A percentile compares a stretch with the other conserved stretches of the same genome.
phyloP scores from a whole-genome alignment of 1,140 invertebrate species.

The Amphibalanus amphitrite region DNA sequence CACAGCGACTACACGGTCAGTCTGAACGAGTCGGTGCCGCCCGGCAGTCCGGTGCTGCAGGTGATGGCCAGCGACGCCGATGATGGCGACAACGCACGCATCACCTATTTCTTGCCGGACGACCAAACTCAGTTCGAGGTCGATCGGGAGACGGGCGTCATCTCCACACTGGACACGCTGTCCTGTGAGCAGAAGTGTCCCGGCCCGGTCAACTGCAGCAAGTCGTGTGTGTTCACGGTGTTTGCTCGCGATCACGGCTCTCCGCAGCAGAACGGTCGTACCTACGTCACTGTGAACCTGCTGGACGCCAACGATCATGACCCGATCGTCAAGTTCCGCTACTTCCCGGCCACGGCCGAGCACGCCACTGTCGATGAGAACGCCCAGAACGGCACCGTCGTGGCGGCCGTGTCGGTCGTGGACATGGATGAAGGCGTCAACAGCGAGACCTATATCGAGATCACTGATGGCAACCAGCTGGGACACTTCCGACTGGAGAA shows the following conservation, averaged over 20 bases:
- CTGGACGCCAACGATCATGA: constrained; percentile 89
- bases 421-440: constrained; percentile 81
- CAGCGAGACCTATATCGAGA: constrained; percentile 65
- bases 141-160: constrained; percentile 69
- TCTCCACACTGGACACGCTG: constrained; percentile 57
- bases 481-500: constrained; percentile 72
- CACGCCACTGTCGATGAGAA: constrained; percentile 88
- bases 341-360: constrained; percentile 58
- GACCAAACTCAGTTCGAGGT: constrained; percentile 75
- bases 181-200: constrained; percentile 42
- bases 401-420: constrained; percentile 79
- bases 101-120: constrained; percentile 74
- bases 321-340: constrained; percentile 75
- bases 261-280: constrained; percentile 72
- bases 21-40: constrained; percentile 73
- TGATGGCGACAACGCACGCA: constrained; percentile 73
- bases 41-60: constrained; percentile 66
- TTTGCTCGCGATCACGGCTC: constrained; percentile 81
- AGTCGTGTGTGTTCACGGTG: constrained; percentile 85
- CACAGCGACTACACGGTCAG: constrained; percentile 81
- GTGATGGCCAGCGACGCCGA: constrained; percentile 86
- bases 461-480: constrained; percentile 73
- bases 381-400: constrained; percentile 66
- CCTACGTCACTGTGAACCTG: constrained; percentile 85
- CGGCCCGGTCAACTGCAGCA: constrained; percentile 45